Evolutionary conservation across 2,797 vertebrate species (phyloP).

Genomic region (Selene dorsalis): DNA sequence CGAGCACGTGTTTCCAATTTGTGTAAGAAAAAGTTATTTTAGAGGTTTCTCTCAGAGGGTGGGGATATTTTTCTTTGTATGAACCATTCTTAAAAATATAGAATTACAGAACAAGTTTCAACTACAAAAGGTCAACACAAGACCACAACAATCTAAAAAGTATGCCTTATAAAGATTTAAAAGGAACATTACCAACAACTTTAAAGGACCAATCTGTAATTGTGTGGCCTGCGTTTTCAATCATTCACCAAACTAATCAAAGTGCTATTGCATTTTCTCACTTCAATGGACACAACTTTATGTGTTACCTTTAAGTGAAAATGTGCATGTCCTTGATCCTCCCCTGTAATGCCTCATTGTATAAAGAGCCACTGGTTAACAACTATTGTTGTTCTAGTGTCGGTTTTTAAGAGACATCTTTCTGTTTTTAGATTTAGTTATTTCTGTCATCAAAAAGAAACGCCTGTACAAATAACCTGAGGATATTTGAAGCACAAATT

Average conservation of each 20-base stretch:
- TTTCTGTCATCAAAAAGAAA: neutral
- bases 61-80: slow-evolving; percentile 63
- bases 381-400: neutral
- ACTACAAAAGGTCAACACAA: slow-evolving; percentile 46
- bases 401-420: slow-evolving; percentile 7
- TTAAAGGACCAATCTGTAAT: slow-evolving; percentile 20
- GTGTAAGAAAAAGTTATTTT: slow-evolving; percentile 64
- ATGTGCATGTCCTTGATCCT: neutral
- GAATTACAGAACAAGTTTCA: slow-evolving; percentile 42
- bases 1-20: slow-evolving; percentile 68
- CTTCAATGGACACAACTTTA: neutral
- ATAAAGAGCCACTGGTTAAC: neutral
- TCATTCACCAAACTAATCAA: slow-evolving; percentile 1
- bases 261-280: neutral
- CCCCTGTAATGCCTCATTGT: neutral
- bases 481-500: neutral
- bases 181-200: slow-evolving; percentile 26
- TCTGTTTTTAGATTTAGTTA: neutral
- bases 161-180: slow-evolving; percentile 38
- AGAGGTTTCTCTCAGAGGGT: slow-evolving; percentile 60
- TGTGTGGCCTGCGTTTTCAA: neutral
- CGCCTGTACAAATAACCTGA: neutral
- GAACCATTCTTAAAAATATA: slow-evolving; percentile 59
- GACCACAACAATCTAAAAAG: slow-evolving; percentile 43
- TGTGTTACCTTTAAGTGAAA: neutral